These are phyloP conservation scores for Epinephelus lanceolatus DNA, from an alignment of 2,113 vertebrate species.

Conservation along the genomic window DNA sequence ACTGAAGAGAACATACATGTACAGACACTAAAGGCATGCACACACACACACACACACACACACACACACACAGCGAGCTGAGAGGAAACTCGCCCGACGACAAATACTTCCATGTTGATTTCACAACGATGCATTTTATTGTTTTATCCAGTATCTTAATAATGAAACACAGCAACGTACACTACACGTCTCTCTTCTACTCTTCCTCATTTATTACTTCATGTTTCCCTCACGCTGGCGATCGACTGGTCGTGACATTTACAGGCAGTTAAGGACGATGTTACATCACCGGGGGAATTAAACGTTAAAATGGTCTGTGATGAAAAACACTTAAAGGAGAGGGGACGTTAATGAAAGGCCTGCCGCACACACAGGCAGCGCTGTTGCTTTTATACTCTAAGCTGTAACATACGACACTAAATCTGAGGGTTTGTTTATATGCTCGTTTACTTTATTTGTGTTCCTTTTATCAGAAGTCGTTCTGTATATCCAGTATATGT, in stretches of 20 bases:
- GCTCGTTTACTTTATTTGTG: constrained; percentile 46
- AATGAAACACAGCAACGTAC: constrained; percentile 21
- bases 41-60: constrained; percentile 10
- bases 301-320: not conserved
- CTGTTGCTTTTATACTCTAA: constrained; percentile 22
- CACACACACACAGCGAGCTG: not conserved
- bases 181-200: constrained; percentile 33
- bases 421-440: not conserved
- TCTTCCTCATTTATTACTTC: not conserved
- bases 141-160: constrained; percentile 34
- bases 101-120: constrained; percentile 46
- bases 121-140: constrained; percentile 38
- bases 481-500: not conserved
- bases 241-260: not conserved
- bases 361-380: not conserved
- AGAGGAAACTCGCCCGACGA: not conserved
- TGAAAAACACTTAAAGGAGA: constrained; percentile 20
- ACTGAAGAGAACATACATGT: not conserved
- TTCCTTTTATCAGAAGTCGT: constrained; percentile 13
- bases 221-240: too few relatives aligned
- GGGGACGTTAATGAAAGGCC: not conserved
- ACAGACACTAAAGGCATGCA: not conserved
- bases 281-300: too few relatives aligned
- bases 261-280: not conserved
- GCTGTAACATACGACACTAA: constrained; percentile 64